Conservation (phyloP, 2,113 vertebrate species). For the Crocuta crocuta region DNA sequence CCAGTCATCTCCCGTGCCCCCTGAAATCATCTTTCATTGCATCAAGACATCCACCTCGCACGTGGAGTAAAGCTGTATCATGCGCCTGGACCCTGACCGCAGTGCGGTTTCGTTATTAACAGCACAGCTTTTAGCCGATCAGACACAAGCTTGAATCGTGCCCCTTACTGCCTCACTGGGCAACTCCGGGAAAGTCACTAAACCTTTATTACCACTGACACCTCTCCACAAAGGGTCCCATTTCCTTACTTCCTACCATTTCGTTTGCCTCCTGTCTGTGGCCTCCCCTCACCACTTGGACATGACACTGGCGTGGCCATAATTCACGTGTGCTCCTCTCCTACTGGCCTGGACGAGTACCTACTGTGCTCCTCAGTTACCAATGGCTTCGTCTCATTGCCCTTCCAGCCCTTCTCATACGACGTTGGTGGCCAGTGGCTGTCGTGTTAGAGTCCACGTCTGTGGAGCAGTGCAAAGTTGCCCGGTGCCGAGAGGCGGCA, state of each 20-base stretch:
- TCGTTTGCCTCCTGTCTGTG: neutral
- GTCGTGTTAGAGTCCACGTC: neutral
- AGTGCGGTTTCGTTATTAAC: fast-evolving
- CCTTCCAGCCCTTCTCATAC: fast-evolving
- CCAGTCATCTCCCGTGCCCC: neutral
- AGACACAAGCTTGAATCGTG: neutral
- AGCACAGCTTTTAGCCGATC: neutral
- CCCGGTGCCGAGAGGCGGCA: neutral
- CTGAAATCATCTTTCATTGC: neutral
- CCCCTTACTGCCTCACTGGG: neutral
- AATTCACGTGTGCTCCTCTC: neutral
- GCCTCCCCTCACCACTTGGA: neutral
- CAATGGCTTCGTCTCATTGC: neutral
- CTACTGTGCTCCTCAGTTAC: neutral
- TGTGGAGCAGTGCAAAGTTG: neutral
- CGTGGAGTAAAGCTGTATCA: neutral
- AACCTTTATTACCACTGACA: neutral
- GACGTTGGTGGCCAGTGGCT: neutral
- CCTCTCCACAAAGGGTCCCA: no score
- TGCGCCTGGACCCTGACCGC: neutral
- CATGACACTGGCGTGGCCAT: neutral
- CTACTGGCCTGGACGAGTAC: neutral
- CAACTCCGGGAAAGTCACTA: neutral
- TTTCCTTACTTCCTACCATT: neutral
- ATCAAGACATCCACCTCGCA: neutral